Percentiles rank a stretch among this genome's conserved stretches.
Conservation (phyloP, 2,797 vertebrate genomes). For the Hypotaenidia okinawae region DNA sequence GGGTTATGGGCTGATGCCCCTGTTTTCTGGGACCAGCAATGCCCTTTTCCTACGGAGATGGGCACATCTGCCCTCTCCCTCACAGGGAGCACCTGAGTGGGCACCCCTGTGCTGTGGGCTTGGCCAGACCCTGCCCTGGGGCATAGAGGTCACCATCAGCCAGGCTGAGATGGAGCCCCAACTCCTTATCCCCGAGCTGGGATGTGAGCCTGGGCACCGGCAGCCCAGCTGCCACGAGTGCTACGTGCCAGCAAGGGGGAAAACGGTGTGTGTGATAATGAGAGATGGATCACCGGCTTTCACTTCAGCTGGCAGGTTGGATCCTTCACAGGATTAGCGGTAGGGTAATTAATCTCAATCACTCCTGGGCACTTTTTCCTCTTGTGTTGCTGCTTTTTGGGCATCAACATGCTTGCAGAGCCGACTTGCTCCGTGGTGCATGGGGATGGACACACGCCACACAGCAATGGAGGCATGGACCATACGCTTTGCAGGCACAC, state of each 20-base stretch:
- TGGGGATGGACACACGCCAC: fast-evolving
- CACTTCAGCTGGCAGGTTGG: not conserved
- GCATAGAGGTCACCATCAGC: not conserved
- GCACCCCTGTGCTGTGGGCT: not conserved
- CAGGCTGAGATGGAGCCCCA: not conserved
- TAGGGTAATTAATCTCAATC: not conserved
- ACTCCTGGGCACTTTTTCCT: not conserved
- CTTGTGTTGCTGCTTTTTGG: fast-evolving
- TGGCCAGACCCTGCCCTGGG: not conserved
- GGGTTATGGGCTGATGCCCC: too few relatives aligned
- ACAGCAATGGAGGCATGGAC: fast-evolving
- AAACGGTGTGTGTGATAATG: fast-evolving
- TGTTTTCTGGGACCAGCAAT: not conserved
- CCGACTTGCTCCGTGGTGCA: fast-evolving
- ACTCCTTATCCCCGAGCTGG: not conserved
- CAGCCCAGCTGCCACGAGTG: not conserved
- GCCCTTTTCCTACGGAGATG: not conserved
- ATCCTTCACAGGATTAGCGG: not conserved
- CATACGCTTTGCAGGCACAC: fast-evolving
- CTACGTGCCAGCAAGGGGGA: fast-evolving
- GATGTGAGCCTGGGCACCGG: fast-evolving
- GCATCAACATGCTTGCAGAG: fast-evolving
- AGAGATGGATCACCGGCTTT: fast-evolving
- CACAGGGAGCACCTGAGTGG: too few relatives aligned
- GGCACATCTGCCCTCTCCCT: not conserved